phyloP scores from a whole-genome alignment of 2,888 invertebrate genomes.

The Stramonita haemastoma region DNA sequence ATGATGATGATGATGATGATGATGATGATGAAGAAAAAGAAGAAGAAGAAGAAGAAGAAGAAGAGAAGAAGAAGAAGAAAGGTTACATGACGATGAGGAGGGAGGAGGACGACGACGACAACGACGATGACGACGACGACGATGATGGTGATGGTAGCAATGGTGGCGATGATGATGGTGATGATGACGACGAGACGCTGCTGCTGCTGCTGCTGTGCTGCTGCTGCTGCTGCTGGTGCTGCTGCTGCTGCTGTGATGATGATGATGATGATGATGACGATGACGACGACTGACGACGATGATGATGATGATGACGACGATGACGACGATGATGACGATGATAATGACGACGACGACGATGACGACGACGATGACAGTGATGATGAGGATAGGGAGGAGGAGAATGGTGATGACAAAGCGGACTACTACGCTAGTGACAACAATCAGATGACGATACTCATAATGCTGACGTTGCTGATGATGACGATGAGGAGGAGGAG shows the following conservation, averaged over 20 bases:
- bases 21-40: background rate
- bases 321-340: constrained; percentile 19
- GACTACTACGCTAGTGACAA: background rate
- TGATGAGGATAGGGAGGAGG: background rate
- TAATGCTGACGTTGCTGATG: background rate
- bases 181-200: background rate
- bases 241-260: background rate
- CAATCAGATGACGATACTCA: too few species aligned
- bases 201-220: background rate
- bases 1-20: constrained; percentile 4
- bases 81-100: too few species aligned
- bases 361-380: background rate
- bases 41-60: too few species aligned
- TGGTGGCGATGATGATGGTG: background rate
- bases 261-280: background rate
- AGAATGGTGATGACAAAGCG: background rate
- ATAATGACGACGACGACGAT: background rate
- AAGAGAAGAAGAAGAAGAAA: too few species aligned
- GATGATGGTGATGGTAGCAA: background rate
- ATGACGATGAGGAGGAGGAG: background rate
- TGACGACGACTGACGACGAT: constrained; percentile 25
- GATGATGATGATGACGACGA: constrained; percentile 38
- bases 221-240: background rate
- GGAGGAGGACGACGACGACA: background rate
- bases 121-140: background rate